Evolutionary conservation across 2,888 invertebrate genomes (phyloP).

Genomic region (Plebejus anna): DNA sequence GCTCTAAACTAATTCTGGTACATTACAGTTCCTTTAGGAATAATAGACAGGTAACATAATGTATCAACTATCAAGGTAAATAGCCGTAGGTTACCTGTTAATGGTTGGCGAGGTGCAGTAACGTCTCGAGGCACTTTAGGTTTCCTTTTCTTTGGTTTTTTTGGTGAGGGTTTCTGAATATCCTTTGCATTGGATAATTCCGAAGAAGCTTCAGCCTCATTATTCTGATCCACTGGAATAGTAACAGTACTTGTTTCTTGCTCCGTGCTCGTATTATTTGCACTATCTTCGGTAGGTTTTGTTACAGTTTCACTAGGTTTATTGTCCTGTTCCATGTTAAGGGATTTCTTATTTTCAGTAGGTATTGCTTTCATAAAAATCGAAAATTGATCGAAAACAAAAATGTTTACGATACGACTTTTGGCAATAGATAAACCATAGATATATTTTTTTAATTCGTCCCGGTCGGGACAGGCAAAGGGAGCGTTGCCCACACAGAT

Average conservation of each 20-base stretch:
- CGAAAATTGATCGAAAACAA: background rate
- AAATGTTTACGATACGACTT: background rate
- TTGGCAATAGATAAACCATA: too few species aligned
- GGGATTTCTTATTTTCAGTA: background rate
- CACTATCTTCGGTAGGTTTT: conserved; percentile 37
- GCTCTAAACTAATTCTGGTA: background rate
- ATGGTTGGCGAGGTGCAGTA: conserved; percentile 85
- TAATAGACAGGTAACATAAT: background rate
- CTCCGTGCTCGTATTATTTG: conserved; percentile 37
- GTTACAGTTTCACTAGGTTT: conserved; percentile 35
- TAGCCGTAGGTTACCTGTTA: conserved; percentile 76
- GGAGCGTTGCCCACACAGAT: too few species aligned
- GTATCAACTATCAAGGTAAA: background rate
- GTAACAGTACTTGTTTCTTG: conserved; percentile 33
- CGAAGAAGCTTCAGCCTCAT: conserved; percentile 35
- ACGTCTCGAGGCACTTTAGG: conserved; percentile 84
- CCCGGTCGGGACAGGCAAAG: too few species aligned
- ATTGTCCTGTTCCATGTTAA: conserved; percentile 37
- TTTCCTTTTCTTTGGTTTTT: conserved; percentile 82
- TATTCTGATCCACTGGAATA: conserved; percentile 32
- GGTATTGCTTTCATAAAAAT: background rate
- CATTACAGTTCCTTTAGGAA: background rate
- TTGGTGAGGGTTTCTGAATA: conserved; percentile 57
- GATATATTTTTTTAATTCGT: too few species aligned
- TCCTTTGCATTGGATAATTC: conserved; percentile 44